Base-by-base conservation (phyloP, 2,888 invertebrate species). In the Galerucella calmariensis region DNA sequence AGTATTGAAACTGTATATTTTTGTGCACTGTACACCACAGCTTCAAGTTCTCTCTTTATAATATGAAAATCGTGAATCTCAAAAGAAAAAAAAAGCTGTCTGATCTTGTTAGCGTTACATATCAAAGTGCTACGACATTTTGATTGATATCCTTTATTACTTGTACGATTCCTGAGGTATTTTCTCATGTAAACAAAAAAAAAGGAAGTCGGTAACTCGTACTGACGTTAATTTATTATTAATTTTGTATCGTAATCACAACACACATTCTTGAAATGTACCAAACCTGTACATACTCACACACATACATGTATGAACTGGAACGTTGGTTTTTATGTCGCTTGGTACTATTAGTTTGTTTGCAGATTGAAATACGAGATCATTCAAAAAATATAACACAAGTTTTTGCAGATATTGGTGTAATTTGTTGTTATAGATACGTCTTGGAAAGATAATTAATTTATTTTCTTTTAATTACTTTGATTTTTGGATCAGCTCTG, bases 71-170 rank as follows among this genome's bases (percentile, higher is more conserved):
- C 35, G 35, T 48, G 53, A 53, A 53, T 16, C 4, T 44, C 10
- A 12, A 65, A 46, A 41, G 16, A 65, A 65, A 65, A 44, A 65
- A 27, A 66, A 66, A 46, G 41, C 46, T 9, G 72, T 72, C 72
- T 27, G 16, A 61, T 67, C 72, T 72, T 66, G 72, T 72, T 72
- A 72, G 48, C 56, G 24, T 58, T n/a, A 59, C 46, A 66, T 12
- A 72, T 72, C 72, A 59, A 66, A 72, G 51, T 24, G 12, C 59
- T 16, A 61, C 67, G 72, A 72, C 75, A 62, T 61, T 61, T 69
- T 75, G 75, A 75, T 75, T 73, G 75, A 75, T 72, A 67, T 67
- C 66, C 51, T 72, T 72, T 69, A 75, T 75, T 72, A 72, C 72
- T 53, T 53, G 75, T 72, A 65, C 44, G 68, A 72, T 73, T 70